Evolutionary conservation across 2,113 vertebrate genomes (phyloP), one percentile per base, ranked within the genome.

Genomic region (Ceyx melanurus): DNA sequence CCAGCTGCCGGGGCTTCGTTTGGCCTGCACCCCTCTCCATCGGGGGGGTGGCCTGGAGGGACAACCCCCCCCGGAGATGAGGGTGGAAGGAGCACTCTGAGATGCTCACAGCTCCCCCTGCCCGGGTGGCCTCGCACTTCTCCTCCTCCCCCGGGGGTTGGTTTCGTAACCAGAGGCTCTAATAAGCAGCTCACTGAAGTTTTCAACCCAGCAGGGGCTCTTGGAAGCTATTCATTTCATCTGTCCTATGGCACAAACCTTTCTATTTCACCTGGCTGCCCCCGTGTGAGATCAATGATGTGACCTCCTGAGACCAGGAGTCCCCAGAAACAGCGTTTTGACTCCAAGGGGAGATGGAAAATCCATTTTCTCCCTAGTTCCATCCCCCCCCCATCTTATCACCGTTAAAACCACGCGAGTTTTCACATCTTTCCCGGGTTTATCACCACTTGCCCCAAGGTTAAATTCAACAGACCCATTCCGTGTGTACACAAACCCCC

Each of bases 21-120:
- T 56, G 0, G 0, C 54, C 68, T 75, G 31, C 58, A n/a, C 18
- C 31, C 17, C 57, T 29, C 29, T 65, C 20, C 15, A 29, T 4
- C 33, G 31, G 48, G 60, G 37, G 10, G 37, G 37, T 6, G 22
- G 37, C 31, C 40, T 35, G 37, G 26, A 65, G 48, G 31, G 42
- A 48, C 29, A 11, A 5, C 50, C 31, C 26, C 26, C 37, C 29
- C 35, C 53, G 51, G 22, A 31, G 73, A 26, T 4, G n/a, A 64
- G 46, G 1, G 0, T 16, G 72, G 73, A 54, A 54, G 29, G 70
- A 92, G 20, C 50, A 11, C 16, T 56, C 20, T 4, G 1, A 43
- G 67, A 26, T 20, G 31, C 54, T 56, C 15, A 40, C 42, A 81
- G 43, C 53, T 77, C 48, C 45, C 79, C 42, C 15, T 21, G 51